Conservation (phyloP, 2,797 vertebrate genomes). For the Selene dorsalis region DNA sequence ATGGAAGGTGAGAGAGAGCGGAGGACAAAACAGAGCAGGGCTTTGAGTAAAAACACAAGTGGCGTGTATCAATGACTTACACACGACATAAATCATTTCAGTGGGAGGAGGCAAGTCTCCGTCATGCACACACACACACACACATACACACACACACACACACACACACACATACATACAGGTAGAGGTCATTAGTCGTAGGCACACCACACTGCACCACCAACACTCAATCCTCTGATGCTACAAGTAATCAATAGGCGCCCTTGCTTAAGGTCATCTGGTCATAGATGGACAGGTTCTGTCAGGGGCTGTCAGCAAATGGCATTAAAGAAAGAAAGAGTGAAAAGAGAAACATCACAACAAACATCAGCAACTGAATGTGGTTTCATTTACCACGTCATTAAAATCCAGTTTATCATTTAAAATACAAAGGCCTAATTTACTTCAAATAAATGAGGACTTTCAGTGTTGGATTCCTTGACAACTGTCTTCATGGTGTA, state of each 20-base stretch:
- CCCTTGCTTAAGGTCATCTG: slow-evolving; percentile 38
- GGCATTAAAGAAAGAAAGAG: slow-evolving; percentile 2
- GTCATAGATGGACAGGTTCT: slow-evolving; percentile 26
- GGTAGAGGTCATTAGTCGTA: slow-evolving; percentile 36
- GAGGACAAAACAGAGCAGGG: neutral
- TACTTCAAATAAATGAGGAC: neutral
- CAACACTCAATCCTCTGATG: slow-evolving; percentile 13
- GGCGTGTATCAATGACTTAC: slow-evolving; percentile 42
- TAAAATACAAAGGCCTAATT: neutral
- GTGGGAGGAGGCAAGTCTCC: slow-evolving; percentile 3
- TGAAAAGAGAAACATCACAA: neutral
- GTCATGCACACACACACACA: neutral
- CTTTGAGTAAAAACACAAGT: slow-evolving; percentile 44
- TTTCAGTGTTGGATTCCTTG: neutral
- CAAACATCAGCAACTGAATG: neutral
- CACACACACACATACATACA: neutral
- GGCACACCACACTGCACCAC: neutral
- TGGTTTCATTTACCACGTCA: neutral
- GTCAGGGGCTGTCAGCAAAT: neutral
- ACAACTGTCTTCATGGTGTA: neutral
- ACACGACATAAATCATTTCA: slow-evolving; percentile 45
- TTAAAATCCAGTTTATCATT: neutral
- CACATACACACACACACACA: neutral
- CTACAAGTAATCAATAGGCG: slow-evolving; percentile 37
- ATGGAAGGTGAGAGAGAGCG: slow-evolving; percentile 5